These are phyloP conservation scores for Mythimna impura DNA, from an alignment of 2,888 invertebrate species.

Conservation along the genomic window DNA sequence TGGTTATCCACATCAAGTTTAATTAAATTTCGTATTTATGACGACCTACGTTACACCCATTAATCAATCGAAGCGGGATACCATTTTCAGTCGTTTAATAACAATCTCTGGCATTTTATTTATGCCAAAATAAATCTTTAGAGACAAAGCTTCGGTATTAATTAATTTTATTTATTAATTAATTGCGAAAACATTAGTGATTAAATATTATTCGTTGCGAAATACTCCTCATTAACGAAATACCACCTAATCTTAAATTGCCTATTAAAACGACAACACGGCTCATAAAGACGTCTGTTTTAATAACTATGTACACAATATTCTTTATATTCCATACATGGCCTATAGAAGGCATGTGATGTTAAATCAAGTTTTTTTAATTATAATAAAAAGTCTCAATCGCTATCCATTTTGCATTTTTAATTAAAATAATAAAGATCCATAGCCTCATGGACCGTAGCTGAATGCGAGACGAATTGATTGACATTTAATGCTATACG, in stretches of 20 bases:
- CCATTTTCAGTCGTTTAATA: constrained; percentile 24
- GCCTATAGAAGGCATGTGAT: constrained; percentile 22
- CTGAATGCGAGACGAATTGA: constrained; percentile 62
- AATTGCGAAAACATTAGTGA: constrained; percentile 17
- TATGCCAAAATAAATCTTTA: constrained; percentile 7
- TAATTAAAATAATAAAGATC: constrained; percentile 60
- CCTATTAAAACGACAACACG: constrained; percentile 14
- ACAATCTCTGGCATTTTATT: background rate
- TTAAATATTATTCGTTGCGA: background rate
- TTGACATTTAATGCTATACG: constrained; percentile 55
- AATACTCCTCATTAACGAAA: constrained; percentile 23
- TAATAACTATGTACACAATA: constrained; percentile 23
- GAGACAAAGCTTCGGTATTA: background rate
- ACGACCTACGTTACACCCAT: constrained; percentile 16
- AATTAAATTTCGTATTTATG: constrained; percentile 36
- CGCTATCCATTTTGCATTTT: constrained; percentile 57
- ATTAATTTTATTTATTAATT: too few relatives aligned
- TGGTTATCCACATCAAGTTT: constrained; percentile 23
- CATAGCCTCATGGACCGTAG: constrained; percentile 48
- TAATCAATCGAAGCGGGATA: constrained; percentile 5
- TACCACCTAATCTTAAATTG: constrained; percentile 9
- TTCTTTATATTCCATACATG: constrained; percentile 9
- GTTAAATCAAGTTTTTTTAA: constrained; percentile 48
- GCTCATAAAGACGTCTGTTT: constrained; percentile 21
- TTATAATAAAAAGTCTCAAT: constrained; percentile 54